A percentile compares a stretch with the other conserved stretches of the same genome.
Evolutionary conservation across 2,888 invertebrate genomes (phyloP).

Genomic region (Mythimna lalbum): DNA sequence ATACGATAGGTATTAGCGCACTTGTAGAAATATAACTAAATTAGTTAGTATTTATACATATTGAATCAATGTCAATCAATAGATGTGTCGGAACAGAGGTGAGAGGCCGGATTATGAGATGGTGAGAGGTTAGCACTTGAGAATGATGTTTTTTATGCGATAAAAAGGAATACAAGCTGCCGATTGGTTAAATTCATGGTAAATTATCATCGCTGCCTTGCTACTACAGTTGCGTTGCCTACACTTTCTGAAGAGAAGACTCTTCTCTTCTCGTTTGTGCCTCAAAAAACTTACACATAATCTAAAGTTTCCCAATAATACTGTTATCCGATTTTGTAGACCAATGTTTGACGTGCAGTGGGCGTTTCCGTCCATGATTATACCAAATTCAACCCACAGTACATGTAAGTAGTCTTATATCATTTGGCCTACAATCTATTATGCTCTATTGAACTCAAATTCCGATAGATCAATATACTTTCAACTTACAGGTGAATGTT

Average conservation of each 20-base stretch:
- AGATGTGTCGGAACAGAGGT: no score
- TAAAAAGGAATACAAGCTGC: no score
- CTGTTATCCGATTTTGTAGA: not conserved
- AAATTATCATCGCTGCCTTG: not conserved
- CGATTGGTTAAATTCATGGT: no score
- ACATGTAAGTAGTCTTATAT: not conserved
- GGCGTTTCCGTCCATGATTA: slow-evolving; percentile 4
- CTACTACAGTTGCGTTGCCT: not conserved
- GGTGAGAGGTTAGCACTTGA: no score
- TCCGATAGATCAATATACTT: not conserved
- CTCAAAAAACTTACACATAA: no score
- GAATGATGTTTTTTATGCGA: no score
- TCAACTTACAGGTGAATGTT: slow-evolving; percentile 12
- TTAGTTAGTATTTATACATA: no score
- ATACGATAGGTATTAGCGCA: no score
- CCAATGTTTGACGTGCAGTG: not conserved
- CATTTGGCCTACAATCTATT: not conserved
- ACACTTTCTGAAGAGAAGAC: not conserved
- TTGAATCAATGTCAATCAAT: no score
- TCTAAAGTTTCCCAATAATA: no score
- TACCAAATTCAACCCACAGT: not conserved
- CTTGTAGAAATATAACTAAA: no score
- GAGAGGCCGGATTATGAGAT: no score
- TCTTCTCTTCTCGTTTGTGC: not conserved
- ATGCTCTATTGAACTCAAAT: slow-evolving; percentile 2